phyloP scores from a whole-genome alignment of 2,888 invertebrate genomes.

The Drosophila longiperda region DNA sequence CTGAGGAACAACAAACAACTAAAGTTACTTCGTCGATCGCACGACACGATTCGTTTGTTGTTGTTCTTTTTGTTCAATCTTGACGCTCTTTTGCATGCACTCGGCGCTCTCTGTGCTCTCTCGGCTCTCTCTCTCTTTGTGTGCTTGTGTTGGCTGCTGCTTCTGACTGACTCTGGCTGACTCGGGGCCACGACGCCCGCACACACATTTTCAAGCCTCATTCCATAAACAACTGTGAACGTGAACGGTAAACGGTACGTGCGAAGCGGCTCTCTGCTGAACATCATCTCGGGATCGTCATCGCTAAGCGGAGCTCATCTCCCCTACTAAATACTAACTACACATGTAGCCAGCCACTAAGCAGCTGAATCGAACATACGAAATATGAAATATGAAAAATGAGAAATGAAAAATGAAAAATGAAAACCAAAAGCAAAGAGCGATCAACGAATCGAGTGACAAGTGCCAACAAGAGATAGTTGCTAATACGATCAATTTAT shows the following conservation, averaged over 20 bases:
- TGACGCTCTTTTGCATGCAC: constrained; percentile 14
- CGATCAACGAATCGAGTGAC: constrained; percentile 29
- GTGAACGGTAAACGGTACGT: constrained; percentile 76
- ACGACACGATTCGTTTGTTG: constrained; percentile 25
- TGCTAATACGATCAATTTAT: constrained; percentile 33
- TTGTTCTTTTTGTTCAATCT: not conserved
- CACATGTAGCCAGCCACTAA: constrained; percentile 6
- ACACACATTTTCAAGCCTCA: constrained; percentile 63
- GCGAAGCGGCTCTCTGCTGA: constrained; percentile 24
- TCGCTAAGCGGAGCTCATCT: constrained; percentile 46
- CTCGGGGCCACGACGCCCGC: constrained; percentile 65
- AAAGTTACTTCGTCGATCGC: constrained; percentile 15
- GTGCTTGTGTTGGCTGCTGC: constrained; percentile 13
- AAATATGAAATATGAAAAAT: constrained; percentile 7
- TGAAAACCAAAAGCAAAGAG: constrained; percentile 19
- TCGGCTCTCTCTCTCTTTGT: constrained; percentile 8
- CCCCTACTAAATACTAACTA: not conserved
- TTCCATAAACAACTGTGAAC: constrained; percentile 77
- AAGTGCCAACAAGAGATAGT: constrained; percentile 30
- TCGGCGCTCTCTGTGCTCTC: constrained; percentile 13
- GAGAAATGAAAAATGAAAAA: constrained; percentile 18
- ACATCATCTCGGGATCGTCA: constrained; percentile 38
- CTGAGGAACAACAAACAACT: constrained; percentile 14
- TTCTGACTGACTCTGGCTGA: constrained; percentile 10
- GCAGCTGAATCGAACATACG: constrained; percentile 20